Conservation (phyloP, 2,113 vertebrate genomes). For the Nymphicus hollandicus region DNA sequence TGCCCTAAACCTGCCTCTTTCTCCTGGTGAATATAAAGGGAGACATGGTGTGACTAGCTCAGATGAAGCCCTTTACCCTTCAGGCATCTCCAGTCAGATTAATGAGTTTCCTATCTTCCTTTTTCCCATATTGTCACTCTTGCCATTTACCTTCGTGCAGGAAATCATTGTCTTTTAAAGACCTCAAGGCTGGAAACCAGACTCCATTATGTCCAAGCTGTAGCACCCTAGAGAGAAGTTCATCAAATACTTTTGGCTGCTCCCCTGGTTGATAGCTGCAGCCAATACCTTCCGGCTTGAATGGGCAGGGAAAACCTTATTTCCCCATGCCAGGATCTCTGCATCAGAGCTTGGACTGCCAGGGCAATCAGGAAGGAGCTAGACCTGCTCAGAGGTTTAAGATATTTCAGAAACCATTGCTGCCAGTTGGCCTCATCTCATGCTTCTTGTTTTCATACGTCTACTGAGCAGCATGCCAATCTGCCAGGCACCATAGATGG, state of each 20-base stretch:
- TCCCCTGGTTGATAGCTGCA: neutral
- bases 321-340: neutral
- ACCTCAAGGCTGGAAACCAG: neutral
- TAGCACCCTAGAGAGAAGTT: neutral
- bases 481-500: neutral
- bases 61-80: neutral
- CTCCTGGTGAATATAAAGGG: neutral
- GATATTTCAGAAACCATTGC: neutral
- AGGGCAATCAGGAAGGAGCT: neutral
- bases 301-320: neutral
- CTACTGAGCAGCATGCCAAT: neutral
- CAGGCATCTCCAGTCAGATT: accelerated
- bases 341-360: neutral
- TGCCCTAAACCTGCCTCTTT: neutral
- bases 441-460: neutral
- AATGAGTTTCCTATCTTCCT: neutral
- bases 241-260: neutral
- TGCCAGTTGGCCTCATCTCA: neutral
- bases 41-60: neutral
- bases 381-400: neutral
- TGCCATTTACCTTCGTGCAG: neutral
- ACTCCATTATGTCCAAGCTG: neutral
- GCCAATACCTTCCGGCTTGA: neutral
- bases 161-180: neutral
- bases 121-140: neutral